Conservation (phyloP, 2,888 invertebrate species). For the Synergus itoensis region DNA sequence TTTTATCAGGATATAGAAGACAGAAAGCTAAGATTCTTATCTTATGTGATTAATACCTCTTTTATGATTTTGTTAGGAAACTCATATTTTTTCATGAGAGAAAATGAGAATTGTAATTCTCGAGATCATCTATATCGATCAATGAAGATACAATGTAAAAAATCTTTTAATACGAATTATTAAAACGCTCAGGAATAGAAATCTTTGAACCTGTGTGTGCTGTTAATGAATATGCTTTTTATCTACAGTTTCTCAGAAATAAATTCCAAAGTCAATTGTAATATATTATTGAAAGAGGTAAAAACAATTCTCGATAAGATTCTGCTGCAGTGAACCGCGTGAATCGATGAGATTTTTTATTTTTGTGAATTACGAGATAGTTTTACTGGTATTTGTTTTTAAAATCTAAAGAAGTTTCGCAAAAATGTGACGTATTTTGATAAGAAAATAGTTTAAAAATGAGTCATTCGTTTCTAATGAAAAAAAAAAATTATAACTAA, state of each 20-base stretch:
- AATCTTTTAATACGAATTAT: neutral
- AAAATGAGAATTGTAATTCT: neutral
- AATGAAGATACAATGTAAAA: neutral
- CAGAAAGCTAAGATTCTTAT: neutral
- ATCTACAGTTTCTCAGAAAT: conserved; percentile 6
- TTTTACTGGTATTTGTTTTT: neutral
- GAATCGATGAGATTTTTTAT: neutral
- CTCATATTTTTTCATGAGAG: neutral
- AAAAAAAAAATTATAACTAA: too few species aligned
- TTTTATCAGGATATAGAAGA: neutral
- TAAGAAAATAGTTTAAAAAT: neutral
- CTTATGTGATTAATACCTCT: neutral
- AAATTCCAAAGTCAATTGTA: conserved; percentile 26
- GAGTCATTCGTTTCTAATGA: neutral
- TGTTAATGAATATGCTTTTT: conserved; percentile 12
- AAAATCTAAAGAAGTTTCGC: neutral
- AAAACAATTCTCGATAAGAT: conserved; percentile 21
- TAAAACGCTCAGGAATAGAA: neutral
- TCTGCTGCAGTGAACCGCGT: neutral
- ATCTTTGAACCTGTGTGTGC: neutral
- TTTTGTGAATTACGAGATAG: neutral
- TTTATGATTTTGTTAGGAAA: neutral
- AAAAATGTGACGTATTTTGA: neutral
- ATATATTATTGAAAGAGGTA: conserved; percentile 13
- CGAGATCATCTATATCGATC: neutral